These are phyloP conservation scores for Dromiciops gliroides DNA, from an alignment of 2,113 vertebrate species.

Conservation along the genomic window DNA sequence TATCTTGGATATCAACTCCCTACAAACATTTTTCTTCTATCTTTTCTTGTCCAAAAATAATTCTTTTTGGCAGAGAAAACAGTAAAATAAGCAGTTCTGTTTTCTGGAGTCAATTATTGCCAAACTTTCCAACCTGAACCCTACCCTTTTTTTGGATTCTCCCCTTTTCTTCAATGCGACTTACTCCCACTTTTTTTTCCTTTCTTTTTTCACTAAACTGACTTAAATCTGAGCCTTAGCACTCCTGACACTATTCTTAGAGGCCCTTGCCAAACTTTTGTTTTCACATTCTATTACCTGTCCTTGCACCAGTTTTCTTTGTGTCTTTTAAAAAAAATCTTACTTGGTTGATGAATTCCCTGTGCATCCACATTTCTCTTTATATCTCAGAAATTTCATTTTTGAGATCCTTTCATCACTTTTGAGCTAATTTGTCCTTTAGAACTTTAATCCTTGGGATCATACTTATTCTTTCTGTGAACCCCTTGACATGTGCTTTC, in stretches of 20 bases:
- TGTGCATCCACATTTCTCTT: not conserved
- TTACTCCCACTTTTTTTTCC: not conserved
- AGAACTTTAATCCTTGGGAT: not conserved
- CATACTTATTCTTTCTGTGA: not conserved
- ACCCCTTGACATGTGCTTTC: not conserved
- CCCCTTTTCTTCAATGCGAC: not conserved
- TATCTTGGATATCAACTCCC: not conserved
- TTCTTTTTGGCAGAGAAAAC: not conserved
- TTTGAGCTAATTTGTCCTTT: not conserved
- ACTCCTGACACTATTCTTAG: not conserved
- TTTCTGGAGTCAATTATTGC: not conserved
- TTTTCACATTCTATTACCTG: not conserved
- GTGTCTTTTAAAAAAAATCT: not conserved
- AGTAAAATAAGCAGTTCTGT: not conserved
- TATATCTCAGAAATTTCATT: not conserved
- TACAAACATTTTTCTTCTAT: not conserved
- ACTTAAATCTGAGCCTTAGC: not conserved
- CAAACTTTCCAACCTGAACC: not conserved
- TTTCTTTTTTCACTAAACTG: not conserved
- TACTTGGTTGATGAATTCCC: not conserved
- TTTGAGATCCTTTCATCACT: not conserved
- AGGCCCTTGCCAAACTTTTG: not conserved
- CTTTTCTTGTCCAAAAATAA: not conserved
- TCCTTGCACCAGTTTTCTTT: not conserved
- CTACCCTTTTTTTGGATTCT: not conserved